Evolutionary conservation across 2,113 vertebrate genomes (phyloP).

Genomic region (Rhodinocichla rosea): DNA sequence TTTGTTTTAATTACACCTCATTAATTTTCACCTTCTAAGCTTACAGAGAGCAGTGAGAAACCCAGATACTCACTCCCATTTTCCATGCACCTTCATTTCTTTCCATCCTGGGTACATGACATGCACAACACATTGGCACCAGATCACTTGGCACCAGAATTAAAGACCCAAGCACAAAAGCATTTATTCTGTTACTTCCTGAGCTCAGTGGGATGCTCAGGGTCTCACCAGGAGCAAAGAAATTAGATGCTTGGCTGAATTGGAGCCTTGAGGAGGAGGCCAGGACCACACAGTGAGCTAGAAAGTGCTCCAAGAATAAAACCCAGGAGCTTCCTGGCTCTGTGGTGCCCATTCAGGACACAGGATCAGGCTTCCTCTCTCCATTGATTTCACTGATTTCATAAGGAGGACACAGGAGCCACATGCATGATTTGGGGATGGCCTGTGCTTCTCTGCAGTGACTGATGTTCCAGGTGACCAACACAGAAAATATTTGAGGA

Average conservation of each 20-base stretch:
- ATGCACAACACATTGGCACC: background rate
- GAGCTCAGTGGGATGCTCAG: background rate
- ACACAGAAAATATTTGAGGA: background rate
- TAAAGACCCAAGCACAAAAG: background rate
- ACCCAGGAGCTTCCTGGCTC: background rate
- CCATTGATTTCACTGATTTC: background rate
- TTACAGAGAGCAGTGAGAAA: background rate
- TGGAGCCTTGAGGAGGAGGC: background rate
- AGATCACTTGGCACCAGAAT: background rate
- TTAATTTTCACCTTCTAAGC: background rate
- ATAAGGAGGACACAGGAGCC: background rate
- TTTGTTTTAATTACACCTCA: slow-evolving; percentile 7
- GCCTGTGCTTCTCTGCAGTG: background rate
- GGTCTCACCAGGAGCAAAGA: background rate
- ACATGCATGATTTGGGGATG: background rate
- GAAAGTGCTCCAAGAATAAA: background rate
- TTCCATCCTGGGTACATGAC: background rate
- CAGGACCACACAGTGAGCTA: background rate
- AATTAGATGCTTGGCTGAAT: background rate
- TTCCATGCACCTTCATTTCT: background rate
- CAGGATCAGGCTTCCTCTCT: background rate
- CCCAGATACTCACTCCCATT: background rate
- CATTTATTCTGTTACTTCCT: background rate
- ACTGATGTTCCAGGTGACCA: background rate
- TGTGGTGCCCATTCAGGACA: background rate